These are phyloP conservation scores for Neoascia interrupta DNA, from an alignment of 2,888 invertebrate genomes.

Conservation along the genomic window DNA sequence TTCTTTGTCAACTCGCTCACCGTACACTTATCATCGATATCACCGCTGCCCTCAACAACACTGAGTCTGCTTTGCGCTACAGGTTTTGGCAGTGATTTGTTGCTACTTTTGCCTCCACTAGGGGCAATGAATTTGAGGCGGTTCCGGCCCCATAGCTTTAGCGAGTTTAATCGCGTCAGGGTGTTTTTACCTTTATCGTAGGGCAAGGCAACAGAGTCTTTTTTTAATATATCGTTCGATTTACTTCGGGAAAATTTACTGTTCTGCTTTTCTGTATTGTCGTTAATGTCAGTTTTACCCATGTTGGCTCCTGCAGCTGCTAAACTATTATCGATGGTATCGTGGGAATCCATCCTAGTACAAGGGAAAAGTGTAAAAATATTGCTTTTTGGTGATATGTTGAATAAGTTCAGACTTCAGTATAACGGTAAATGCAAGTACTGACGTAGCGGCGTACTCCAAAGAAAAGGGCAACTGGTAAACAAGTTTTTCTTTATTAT, in stretches of 20 bases:
- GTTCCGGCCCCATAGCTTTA: constrained; percentile 92
- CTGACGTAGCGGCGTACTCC: neutral
- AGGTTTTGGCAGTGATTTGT: constrained; percentile 48
- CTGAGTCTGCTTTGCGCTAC: constrained; percentile 10
- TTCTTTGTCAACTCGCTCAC: constrained; percentile 83
- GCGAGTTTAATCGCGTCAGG: constrained; percentile 84
- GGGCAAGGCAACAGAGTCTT: constrained; percentile 79
- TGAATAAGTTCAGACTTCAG: constrained; percentile 60
- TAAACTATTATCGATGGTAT: constrained; percentile 70
- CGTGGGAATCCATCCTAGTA: constrained; percentile 71
- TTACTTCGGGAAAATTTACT: constrained; percentile 83
- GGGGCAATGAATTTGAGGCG: constrained; percentile 84
- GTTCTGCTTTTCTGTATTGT: constrained; percentile 66
- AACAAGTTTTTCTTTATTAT: constrained; percentile 25
- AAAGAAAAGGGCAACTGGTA: constrained; percentile 1
- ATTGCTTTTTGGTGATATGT: constrained; percentile 30
- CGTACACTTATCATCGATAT: constrained; percentile 82
- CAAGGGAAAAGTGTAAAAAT: constrained; percentile 70
- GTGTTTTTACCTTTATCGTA: constrained; percentile 80
- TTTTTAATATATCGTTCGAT: constrained; percentile 88
- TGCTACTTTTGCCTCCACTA: constrained; percentile 23
- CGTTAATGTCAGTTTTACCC: constrained; percentile 31
- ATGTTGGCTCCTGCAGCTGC: constrained; percentile 65
- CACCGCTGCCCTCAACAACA: constrained; percentile 75
- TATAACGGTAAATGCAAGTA: constrained; percentile 48